Base-by-base conservation (phyloP, 2,797 vertebrate genomes). In the Dendrocincla tyrannina region DNA sequence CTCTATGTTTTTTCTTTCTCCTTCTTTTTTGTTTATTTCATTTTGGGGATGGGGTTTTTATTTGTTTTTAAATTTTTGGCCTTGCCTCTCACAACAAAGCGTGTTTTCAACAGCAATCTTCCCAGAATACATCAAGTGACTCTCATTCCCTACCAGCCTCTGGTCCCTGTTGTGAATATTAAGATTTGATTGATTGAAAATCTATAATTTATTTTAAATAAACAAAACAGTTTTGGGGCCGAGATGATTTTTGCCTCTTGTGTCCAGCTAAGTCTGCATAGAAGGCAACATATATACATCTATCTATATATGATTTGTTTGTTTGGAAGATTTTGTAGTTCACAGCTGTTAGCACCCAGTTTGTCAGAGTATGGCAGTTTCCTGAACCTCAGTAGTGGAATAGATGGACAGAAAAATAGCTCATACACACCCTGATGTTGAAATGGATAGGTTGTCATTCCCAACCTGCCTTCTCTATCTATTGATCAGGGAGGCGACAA, bases 311-410 rank as follows among this genome's bases (percentile, higher is more conserved):
- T 4, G 3, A 13, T 78, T 83, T 32, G 1, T 47, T 88, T 59
- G 20, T 92, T 89, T 93, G 66, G 64, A 93, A 72, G 39, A 58
- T 69, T 81, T 81, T 89, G 46, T 66, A 63, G 27, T 84, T 89
- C 62, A 62, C 76, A 94, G 72, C 62, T 92, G 75, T 85, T 78
- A 72, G 30, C 58, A 77, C 24, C 30, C 62, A 75, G 53, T 82
- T 93, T 58, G 11, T 52, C 47, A 33, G 27, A 85, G 33, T 20
- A 50, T 2, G 5, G 37, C 47, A 52, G 7, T 85, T 75, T 78
- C 32, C 56, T 77, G 62, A 87, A 89, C 17, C 24, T 77, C 28
- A 50, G 12, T 10, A 35, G 28, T 32, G 20, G 19, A 77, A 72
- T 14, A 32, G 23, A 77, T 33, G 13, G n/a, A 32, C 22, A 92